Conservation (phyloP, 2,113 vertebrate genomes). For the Furnarius figulus region DNA sequence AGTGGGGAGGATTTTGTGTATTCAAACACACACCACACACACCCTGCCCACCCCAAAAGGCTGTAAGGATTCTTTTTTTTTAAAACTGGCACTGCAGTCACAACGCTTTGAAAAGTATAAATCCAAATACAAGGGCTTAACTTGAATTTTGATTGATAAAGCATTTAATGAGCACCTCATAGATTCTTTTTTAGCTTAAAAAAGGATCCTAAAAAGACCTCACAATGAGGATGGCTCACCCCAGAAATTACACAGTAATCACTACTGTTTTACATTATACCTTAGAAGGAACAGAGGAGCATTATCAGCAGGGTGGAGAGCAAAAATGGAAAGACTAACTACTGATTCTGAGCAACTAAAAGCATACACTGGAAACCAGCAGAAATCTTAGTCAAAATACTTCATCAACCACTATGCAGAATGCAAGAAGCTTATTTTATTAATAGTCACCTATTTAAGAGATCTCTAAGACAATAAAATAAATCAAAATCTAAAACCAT, state of each 20-base stretch:
- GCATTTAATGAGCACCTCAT: neutral
- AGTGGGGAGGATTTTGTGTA: neutral
- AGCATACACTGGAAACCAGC: neutral
- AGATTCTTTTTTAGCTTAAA: neutral
- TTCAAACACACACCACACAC: neutral
- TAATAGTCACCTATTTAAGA: neutral
- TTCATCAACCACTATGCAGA: neutral
- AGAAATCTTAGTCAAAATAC: neutral
- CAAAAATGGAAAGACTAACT: neutral
- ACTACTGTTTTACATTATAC: neutral
- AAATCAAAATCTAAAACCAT: neutral
- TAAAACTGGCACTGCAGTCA: neutral
- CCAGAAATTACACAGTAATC: neutral
- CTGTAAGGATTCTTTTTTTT: neutral
- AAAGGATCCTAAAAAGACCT: neutral
- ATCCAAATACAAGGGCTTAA: neutral
- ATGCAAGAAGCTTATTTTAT: neutral
- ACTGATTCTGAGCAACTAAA: neutral
- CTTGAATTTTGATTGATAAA: neutral
- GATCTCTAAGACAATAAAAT: neutral
- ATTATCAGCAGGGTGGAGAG: neutral
- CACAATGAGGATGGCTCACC: neutral
- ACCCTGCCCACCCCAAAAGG: accelerated
- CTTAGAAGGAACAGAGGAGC: neutral
- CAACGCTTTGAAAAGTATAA: neutral